Evolutionary conservation across 2,797 vertebrate genomes (phyloP).

Genomic region (Bradypodion pumilum): DNA sequence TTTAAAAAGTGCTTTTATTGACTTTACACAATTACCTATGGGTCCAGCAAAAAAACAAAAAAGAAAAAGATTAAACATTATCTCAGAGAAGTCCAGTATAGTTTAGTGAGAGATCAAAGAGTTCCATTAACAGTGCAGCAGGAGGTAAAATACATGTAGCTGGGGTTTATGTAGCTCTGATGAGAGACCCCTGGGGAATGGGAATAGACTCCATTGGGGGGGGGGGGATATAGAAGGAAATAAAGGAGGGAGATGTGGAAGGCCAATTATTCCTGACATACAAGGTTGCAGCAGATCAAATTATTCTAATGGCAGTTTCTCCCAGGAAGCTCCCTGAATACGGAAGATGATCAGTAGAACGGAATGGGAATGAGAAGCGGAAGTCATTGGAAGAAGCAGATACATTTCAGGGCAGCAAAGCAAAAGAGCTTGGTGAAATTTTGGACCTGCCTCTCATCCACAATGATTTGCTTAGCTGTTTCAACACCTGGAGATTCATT

Average conservation of each 20-base stretch:
- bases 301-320: constrained; percentile 66
- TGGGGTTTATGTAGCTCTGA: constrained; percentile 59
- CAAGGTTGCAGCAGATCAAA: constrained; percentile 62
- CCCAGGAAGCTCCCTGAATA: constrained; percentile 53
- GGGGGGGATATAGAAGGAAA: constrained; percentile 52
- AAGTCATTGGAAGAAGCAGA: constrained; percentile 49
- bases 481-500: neutral
- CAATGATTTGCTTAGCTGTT: neutral
- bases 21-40: constrained; percentile 52
- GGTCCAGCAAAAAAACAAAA: constrained; percentile 45
- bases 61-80: constrained; percentile 48
- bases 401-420: constrained; percentile 48
- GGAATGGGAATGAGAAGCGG: constrained; percentile 46
- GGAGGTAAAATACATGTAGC: constrained; percentile 50
- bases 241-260: constrained; percentile 43
- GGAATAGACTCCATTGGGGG: constrained; percentile 48
- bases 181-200: constrained; percentile 54
- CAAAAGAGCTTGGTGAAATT: constrained; percentile 47
- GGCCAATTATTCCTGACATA: constrained; percentile 63
- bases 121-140: constrained; percentile 58
- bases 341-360: constrained; percentile 58
- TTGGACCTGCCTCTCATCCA: neutral
- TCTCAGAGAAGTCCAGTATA: constrained; percentile 58
- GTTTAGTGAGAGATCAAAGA: constrained; percentile 59
- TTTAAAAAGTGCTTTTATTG: constrained; percentile 62